Evolutionary conservation across 2,113 vertebrate species (phyloP).

Genomic region (Lontra canadensis): DNA sequence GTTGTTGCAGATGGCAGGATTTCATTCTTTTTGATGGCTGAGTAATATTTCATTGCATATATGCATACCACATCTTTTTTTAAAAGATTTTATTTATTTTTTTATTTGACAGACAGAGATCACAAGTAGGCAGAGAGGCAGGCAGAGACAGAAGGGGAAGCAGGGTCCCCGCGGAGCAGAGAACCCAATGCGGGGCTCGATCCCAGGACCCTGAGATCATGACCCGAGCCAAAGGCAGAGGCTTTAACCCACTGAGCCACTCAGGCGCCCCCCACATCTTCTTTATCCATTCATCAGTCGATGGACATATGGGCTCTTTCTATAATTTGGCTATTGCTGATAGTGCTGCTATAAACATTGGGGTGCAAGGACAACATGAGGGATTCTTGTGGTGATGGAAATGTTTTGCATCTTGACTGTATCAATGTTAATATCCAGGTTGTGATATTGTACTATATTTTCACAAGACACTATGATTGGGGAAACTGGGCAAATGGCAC

Average conservation of each 20-base stretch:
- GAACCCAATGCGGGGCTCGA: too few relatives aligned
- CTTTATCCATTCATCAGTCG: background rate
- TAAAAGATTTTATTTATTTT: too few relatives aligned
- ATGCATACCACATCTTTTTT: background rate
- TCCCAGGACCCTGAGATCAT: too few relatives aligned
- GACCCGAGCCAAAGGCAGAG: too few relatives aligned
- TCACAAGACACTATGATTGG: background rate
- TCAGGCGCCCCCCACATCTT: background rate
- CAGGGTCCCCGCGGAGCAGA: too few relatives aligned
- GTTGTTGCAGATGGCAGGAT: background rate
- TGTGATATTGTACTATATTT: background rate
- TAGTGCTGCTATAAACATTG: background rate
- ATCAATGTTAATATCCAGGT: background rate
- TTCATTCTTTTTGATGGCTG: background rate
- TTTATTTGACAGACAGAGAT: too few relatives aligned
- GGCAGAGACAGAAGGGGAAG: too few relatives aligned
- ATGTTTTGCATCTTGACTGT: background rate
- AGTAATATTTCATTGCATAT: background rate
- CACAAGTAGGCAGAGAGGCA: too few relatives aligned
- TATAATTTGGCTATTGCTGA: background rate
- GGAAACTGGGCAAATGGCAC: background rate
- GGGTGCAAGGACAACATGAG: background rate
- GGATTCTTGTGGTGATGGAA: background rate
- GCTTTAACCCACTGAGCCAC: too few relatives aligned
- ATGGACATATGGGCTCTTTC: background rate